Evolutionary conservation across 2,888 invertebrate species (phyloP).

Genomic region (Melanotus villosus): DNA sequence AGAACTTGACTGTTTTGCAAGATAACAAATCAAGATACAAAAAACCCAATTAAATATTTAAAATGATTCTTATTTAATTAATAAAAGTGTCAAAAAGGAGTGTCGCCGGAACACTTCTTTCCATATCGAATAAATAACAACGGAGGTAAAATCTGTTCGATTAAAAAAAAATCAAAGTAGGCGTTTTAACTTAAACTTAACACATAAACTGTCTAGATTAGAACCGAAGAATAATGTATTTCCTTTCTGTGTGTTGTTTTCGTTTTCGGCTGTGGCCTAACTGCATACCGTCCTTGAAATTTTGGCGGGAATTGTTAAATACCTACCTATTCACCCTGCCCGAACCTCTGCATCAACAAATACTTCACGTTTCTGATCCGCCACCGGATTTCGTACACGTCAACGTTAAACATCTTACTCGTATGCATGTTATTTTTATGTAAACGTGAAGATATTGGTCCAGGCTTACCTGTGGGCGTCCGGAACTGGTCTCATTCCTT

Average conservation of each 20-base stretch:
- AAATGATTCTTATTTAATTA: neutral
- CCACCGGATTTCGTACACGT: constrained; percentile 36
- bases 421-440: constrained; percentile 1
- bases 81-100: constrained; percentile 8
- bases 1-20: no score
- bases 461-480: constrained; percentile 52
- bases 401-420: constrained; percentile 22
- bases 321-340: constrained; percentile 47
- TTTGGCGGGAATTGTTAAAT: constrained; percentile 49
- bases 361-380: constrained; percentile 35
- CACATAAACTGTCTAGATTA: no score
- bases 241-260: constrained; percentile 23
- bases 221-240: neutral
- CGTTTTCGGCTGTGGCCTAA: constrained; percentile 9
- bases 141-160: no score
- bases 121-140: constrained; percentile 2
- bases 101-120: constrained; percentile 6
- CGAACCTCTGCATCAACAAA: constrained; percentile 44
- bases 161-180: neutral
- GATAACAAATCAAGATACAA: no score
- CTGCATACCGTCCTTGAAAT: constrained; percentile 45
- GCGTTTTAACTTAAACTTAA: no score
- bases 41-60: neutral
- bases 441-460: neutral
- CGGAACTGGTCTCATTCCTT: constrained; percentile 62